Evolutionary conservation across 2,888 invertebrate species (phyloP).

Genomic region (Ormia ochracea): DNA sequence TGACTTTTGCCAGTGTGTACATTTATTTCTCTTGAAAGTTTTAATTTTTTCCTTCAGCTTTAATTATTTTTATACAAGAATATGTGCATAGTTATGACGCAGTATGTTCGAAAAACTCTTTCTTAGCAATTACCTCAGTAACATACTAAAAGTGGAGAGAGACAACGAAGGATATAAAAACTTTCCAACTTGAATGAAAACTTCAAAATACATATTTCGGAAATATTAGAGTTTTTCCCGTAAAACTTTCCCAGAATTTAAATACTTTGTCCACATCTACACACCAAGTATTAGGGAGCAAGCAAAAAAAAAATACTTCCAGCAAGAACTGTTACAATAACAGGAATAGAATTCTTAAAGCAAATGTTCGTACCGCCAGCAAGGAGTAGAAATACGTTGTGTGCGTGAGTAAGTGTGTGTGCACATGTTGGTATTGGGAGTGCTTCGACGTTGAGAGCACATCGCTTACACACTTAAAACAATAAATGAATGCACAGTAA

Average conservation of each 20-base stretch:
- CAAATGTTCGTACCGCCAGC: constrained; percentile 37
- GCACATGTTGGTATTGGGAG: constrained; percentile 65
- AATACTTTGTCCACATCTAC: constrained; percentile 7
- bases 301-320: constrained; percentile 8
- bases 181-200: neutral
- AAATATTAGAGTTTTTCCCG: neutral
- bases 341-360: constrained; percentile 18
- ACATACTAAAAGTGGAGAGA: neutral
- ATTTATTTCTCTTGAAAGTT: neutral
- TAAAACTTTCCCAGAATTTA: neutral
- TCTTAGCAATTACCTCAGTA: neutral
- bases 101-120: neutral
- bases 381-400: constrained; percentile 16
- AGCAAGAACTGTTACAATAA: constrained; percentile 6
- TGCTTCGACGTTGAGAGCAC: constrained; percentile 44
- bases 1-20: neutral
- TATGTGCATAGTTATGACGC: constrained; percentile 30
- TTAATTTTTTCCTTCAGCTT: neutral
- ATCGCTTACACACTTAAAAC: constrained; percentile 57
- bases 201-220: neutral
- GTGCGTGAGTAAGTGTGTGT: neutral
- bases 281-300: neutral
- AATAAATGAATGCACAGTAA: constrained; percentile 67
- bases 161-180: neutral
- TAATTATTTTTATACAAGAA: neutral